Base-by-base conservation (phyloP, 2,888 invertebrate genomes). In the Phengaris arion region DNA sequence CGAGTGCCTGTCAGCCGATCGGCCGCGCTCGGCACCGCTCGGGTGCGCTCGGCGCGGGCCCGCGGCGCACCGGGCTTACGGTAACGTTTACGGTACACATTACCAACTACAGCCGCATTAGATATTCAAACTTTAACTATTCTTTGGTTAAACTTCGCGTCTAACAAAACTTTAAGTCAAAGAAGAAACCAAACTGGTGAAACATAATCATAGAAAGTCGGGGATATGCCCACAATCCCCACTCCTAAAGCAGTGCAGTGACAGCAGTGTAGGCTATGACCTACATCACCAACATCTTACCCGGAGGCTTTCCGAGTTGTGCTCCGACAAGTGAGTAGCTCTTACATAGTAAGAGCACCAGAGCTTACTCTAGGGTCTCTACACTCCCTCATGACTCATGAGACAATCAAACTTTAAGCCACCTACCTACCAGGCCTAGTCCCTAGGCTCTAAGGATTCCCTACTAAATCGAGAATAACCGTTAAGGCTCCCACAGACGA, bases 1-100 rank as follows among this genome's bases (percentile, higher is more conserved):
- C 91, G 91, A 86, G 64, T 64, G 64, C 83, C 89, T 92, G 92
- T 92, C 92, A 91, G 80, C 81, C 85, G 84, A 79, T 92, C 92
- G 92, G 90, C 77, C 46, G 80, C 78, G 82, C 81, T 88, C 92
- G 92, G 83, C 78, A 57, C 76, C 76, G 75, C 69, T 88, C 90
- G 90, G 81, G 69, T 15, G 68, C 77, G 74, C 73, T 87, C 87
- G 80, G 79, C 79, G 81, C 83, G 89, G 75, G 68, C 74, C 15
- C 74, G 76, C 76, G 75, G n/a, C 79, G 78, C 78, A 79, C 78
- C 76, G 54, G 75, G 54, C 52, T 69, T 72, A 54, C 35, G 72
- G 72, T 72, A 52, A 72, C 52, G 72, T 35, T 72, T 72, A 72
- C 72, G 72, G 72, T 72, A 54, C 54, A 72, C 52, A 54, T 52